Base-by-base conservation (phyloP, 2,797 vertebrate species). In the Lithobates pipiens region DNA sequence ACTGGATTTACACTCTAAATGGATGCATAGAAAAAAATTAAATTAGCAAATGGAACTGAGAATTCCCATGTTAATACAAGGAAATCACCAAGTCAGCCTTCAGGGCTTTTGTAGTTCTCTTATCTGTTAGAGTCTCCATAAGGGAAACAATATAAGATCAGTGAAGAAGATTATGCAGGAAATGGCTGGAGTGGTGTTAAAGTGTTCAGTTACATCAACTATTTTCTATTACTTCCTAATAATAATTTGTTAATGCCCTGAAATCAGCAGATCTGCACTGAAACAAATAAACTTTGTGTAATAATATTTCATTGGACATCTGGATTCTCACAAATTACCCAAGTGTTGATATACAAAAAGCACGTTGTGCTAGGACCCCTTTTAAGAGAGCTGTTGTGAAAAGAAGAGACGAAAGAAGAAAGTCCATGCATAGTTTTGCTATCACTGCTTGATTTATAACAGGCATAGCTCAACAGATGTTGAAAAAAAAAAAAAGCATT, bases 221-320 rank as follows among this genome's bases (percentile, higher is more conserved):
- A 57, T 54, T 85, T 70, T 61, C 39, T 65, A 74, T 74, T 67
- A 69, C 77, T 85, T 80, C 61, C 70, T 46, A 74, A 46, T 79
- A 73, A 72, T 85, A 46, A 67, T 80, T 61, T 70, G 39, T 54
- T 50, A 65, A 76, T 76, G 72, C 32, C 77, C 76, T 80, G 36
- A 80, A 57, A 76, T 69, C 77, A 80, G 63, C 77, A 68, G 46
- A 34, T 76, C n/a, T n/a, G 18, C 5, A 4, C 13, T 75, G 57
- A 21, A 61, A 70, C 80, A 85, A 85, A 80, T 76, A 85, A 76
- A 76, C 77, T 50, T 57, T 50, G 42, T 76, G 77, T 85, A 54
- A 32, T 80, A 57, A 69, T 75, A 80, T 80, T 85, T 76, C 84
- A 50, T 76, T 75, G 63, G 72, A 76, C 84, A 80, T 80, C 71